Percentiles rank a stretch among this genome's conserved stretches.
These are phyloP conservation scores for Palythoa heliodiscus DNA, from an alignment of 92 coral and sea anemone species.

Conservation along the genomic window DNA sequence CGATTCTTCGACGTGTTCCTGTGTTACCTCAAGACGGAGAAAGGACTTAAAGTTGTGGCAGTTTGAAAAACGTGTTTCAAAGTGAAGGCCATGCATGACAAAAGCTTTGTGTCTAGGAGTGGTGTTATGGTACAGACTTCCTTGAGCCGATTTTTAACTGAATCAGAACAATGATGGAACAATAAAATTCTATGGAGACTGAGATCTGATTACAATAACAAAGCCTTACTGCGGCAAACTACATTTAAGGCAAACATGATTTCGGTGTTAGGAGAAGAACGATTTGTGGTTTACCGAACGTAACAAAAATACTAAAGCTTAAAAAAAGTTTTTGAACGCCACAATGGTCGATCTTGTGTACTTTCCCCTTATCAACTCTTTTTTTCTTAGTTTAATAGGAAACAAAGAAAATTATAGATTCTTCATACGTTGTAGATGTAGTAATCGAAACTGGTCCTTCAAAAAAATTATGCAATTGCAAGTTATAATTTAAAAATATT, in stretches of 20 bases:
- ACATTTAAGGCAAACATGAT: not conserved
- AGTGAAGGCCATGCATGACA: not conserved
- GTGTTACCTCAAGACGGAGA: conserved; percentile 78
- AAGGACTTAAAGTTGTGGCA: conserved; percentile 53
- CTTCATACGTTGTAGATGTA: no score
- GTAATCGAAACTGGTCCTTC: not conserved
- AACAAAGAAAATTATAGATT: not conserved
- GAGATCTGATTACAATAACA: not conserved
- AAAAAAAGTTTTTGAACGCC: not conserved
- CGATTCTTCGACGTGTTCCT: conserved; percentile 77
- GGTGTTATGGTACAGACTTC: not conserved
- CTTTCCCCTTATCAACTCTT: not conserved
- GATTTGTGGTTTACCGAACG: not conserved
- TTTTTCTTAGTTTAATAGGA: not conserved
- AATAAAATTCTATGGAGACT: not conserved
- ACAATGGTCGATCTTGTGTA: not conserved
- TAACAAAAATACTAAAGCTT: not conserved
- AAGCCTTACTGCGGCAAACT: not conserved
- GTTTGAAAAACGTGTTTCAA: conserved; percentile 11
- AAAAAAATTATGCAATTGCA: no score
- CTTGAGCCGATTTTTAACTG: not conserved
- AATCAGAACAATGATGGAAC: not conserved
- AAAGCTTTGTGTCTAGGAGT: not conserved
- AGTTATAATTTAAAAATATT: not conserved
- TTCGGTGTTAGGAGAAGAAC: not conserved